Evolutionary conservation across 2,113 vertebrate genomes (phyloP).

Genomic region (Cebidichthys violaceus): DNA sequence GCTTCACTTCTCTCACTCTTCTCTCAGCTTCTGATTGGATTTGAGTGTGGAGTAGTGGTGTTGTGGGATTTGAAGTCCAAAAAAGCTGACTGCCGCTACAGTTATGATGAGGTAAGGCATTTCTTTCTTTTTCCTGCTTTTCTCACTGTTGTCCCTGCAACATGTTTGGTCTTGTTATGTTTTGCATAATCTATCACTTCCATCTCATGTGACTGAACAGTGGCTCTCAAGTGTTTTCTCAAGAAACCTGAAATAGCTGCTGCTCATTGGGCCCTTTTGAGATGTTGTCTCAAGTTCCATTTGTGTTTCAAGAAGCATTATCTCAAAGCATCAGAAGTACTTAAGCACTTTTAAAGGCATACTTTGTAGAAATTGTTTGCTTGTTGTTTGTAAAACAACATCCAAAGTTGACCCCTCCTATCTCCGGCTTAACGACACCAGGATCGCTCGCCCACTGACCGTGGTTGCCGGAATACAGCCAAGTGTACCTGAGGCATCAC

Average conservation of each 20-base stretch:
- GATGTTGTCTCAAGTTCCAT: neutral
- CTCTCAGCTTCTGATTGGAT: conserved; percentile 96
- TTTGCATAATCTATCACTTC: neutral
- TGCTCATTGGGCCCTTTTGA: neutral
- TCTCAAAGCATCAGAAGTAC: neutral
- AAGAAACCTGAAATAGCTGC: conserved; percentile 7
- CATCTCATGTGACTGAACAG: neutral
- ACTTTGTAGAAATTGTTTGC: neutral
- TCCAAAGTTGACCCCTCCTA: neutral
- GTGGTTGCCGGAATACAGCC: neutral
- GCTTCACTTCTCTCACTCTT: conserved; percentile 34
- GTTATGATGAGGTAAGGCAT: conserved; percentile 93
- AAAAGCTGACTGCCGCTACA: conserved; percentile 98
- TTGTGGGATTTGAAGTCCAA: conserved; percentile 98
- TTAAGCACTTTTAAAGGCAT: neutral
- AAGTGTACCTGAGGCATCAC: neutral
- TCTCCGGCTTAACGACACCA: neutral
- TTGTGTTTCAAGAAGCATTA: neutral
- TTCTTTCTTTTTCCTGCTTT: conserved; percentile 17
- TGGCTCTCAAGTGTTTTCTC: neutral
- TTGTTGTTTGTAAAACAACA: neutral
- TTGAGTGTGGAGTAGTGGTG: conserved; percentile 94
- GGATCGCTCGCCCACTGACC: neutral
- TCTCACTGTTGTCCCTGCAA: conserved; percentile 6
- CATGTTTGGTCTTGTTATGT: neutral